A percentile compares a stretch with the other conserved stretches of the same genome.
Conservation (phyloP, 2,797 vertebrate species). For the Pogonophryne albipinna region DNA sequence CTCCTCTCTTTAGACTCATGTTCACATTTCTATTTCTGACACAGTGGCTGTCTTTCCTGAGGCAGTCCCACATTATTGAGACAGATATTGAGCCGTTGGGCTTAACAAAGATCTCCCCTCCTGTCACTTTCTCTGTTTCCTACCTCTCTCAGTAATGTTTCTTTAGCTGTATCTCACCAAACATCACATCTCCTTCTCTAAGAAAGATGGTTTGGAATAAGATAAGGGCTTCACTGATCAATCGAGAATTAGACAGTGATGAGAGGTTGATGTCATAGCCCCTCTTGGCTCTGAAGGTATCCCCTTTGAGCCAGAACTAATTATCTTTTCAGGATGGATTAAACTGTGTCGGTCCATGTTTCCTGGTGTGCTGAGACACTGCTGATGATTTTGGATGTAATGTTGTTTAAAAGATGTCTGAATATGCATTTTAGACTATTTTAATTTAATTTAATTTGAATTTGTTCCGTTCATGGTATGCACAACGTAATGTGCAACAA, state of each 20-base stretch:
- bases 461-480: neutral
- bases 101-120: neutral
- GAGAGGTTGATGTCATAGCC: conserved; percentile 11
- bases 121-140: neutral
- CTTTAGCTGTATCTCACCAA: conserved; percentile 1
- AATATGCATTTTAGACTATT: neutral
- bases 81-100: conserved; percentile 11
- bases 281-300: neutral
- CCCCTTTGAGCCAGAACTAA: neutral
- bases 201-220: conserved; percentile 1
- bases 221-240: conserved; percentile 15
- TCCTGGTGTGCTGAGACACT: neutral
- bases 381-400: neutral
- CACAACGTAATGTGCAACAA: too few relatives aligned
- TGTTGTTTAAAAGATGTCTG: conserved; percentile 3
- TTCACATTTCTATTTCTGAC: conserved; percentile 47
- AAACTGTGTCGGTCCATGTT: neutral
- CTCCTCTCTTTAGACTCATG: conserved; percentile 12
- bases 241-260: conserved; percentile 19
- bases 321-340: neutral
- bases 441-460: neutral
- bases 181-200: neutral
- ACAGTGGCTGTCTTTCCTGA: conserved; percentile 42
- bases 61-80: conserved; percentile 19
- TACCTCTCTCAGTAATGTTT: conserved; percentile 3